These are phyloP conservation scores for Smutsia temminckii DNA, from an alignment of 2,797 vertebrate genomes.

Conservation along the genomic window DNA sequence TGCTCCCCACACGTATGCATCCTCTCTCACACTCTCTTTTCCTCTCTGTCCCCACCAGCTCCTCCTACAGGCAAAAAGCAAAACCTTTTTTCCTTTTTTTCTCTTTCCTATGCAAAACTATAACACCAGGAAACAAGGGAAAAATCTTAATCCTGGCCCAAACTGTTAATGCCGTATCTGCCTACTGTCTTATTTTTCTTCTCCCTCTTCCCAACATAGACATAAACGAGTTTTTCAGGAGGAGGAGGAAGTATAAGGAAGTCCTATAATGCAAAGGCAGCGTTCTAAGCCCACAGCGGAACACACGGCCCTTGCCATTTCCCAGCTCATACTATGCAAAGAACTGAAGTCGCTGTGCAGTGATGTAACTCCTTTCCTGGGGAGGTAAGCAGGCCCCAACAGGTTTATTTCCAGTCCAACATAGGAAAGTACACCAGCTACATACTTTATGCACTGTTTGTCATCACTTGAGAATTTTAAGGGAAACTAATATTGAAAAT, in stretches of 20 bases:
- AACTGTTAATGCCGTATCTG: background rate
- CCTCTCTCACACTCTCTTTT: background rate
- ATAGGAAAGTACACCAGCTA: background rate
- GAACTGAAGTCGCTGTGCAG: background rate
- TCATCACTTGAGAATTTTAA: background rate
- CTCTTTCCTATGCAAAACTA: background rate
- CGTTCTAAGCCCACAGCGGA: background rate
- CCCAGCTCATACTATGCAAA: background rate
- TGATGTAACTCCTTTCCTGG: background rate
- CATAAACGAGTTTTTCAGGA: background rate
- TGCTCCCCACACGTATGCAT: accelerated
- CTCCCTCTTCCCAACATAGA: background rate
- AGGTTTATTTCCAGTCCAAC: background rate
- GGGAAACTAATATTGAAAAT: constrained; percentile 1
- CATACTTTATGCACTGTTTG: background rate
- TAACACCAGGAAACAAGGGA: background rate
- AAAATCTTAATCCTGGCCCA: background rate
- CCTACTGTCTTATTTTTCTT: background rate
- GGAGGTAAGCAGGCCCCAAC: background rate
- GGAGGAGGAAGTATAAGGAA: background rate
- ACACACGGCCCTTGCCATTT: background rate
- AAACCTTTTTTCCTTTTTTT: background rate
- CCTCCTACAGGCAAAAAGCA: background rate
- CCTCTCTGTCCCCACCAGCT: background rate
- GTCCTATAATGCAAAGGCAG: background rate